phyloP scores from a whole-genome alignment of 2,113 vertebrate genomes.

The Dipodomys spectabilis region DNA sequence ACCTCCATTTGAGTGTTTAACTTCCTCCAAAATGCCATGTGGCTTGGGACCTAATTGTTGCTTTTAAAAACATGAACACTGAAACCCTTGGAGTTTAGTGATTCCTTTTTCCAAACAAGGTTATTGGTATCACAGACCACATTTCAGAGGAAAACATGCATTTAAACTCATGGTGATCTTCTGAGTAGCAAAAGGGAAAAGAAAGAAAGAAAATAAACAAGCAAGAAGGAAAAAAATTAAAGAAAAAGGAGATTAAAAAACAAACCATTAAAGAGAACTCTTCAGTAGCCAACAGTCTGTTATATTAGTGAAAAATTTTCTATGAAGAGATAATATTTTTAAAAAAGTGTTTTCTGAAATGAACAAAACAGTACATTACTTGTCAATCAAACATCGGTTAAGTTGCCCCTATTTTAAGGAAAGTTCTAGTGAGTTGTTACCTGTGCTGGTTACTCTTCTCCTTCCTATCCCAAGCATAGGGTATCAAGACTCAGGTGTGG shows the following conservation, averaged over 20 bases:
- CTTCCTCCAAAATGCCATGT: slow-evolving; percentile 57
- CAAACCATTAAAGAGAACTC: not conserved
- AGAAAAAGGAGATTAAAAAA: not conserved
- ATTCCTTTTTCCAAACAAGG: slow-evolving; percentile 50
- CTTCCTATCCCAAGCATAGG: not conserved
- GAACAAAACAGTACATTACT: not conserved
- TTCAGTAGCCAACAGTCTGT: not conserved
- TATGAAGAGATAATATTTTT: not conserved
- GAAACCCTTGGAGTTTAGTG: slow-evolving; percentile 49
- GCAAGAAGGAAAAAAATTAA: not conserved
- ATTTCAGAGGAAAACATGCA: slow-evolving; percentile 51
- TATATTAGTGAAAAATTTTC: not conserved
- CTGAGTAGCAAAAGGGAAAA: not conserved
- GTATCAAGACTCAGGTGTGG: not conserved
- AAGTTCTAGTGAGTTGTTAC: not conserved
- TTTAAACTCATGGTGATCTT: slow-evolving; percentile 48
- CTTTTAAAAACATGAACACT: slow-evolving; percentile 57
- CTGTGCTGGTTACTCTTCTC: not conserved
- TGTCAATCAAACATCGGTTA: not conserved
- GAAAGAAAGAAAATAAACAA: not conserved
- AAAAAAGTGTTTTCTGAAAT: not conserved
- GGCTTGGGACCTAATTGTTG: slow-evolving; percentile 37
- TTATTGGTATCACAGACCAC: not conserved
- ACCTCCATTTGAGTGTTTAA: not conserved
- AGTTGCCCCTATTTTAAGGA: not conserved